phyloP scores from a whole-genome alignment of 2,888 invertebrate genomes.

The Pseudococcus longispinus region DNA sequence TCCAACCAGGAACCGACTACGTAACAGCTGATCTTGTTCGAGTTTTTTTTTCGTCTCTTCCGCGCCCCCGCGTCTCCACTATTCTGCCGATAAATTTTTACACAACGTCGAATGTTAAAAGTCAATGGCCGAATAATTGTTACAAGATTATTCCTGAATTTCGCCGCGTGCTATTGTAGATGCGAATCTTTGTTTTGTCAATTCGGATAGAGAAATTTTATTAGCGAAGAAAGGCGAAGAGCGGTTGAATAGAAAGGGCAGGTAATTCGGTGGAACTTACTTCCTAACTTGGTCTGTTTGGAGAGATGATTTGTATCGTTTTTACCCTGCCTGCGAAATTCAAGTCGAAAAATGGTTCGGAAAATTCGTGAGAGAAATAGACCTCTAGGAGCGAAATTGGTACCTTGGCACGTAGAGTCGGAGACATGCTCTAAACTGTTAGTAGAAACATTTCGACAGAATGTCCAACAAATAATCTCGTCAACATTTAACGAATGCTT shows the following conservation, averaged over 20 bases:
- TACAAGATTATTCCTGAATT: not conserved
- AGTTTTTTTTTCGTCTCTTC: not conserved
- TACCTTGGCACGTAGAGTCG: too few species aligned
- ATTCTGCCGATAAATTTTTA: not conserved
- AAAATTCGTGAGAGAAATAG: too few species aligned
- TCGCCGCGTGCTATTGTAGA: not conserved
- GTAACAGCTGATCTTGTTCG: conserved; percentile 46
- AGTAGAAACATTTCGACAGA: too few species aligned
- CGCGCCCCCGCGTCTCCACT: not conserved
- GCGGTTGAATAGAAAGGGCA: not conserved
- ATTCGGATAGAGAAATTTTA: not conserved
- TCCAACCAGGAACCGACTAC: conserved; percentile 32
- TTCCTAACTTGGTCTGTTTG: too few species aligned
- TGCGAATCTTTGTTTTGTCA: not conserved
- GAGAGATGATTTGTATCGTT: too few species aligned
- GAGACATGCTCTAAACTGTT: too few species aligned
- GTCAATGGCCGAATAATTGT: conserved; percentile 35
- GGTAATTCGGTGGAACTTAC: too few species aligned
- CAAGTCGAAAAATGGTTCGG: too few species aligned
- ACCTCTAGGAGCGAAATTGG: too few species aligned
- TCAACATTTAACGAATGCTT: too few species aligned
- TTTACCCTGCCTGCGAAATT: too few species aligned
- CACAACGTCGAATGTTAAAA: conserved; percentile 44
- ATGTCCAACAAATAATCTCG: too few species aligned
- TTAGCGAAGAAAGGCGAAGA: not conserved